A percentile compares a stretch with the other conserved stretches of the same genome.
Evolutionary conservation across 2,113 vertebrate genomes (phyloP).

Genomic region (Paradisaea rubra): DNA sequence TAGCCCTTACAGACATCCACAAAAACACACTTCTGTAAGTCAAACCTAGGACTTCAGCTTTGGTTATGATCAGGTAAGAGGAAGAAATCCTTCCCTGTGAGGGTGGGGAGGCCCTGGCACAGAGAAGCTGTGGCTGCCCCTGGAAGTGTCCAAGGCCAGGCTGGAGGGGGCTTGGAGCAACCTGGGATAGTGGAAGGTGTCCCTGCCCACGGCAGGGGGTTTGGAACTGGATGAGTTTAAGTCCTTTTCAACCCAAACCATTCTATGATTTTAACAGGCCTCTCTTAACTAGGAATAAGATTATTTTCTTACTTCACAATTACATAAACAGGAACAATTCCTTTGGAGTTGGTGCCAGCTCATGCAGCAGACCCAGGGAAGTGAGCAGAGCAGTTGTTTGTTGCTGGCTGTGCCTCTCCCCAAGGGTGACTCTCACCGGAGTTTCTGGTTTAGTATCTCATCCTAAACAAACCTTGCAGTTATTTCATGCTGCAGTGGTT

Average conservation of each 20-base stretch:
- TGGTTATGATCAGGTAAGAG: background rate
- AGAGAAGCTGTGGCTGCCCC: background rate
- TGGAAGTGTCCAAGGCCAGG: background rate
- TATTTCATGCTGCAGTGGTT: background rate
- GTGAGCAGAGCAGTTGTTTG: background rate
- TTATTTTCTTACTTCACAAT: background rate
- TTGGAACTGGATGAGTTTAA: background rate
- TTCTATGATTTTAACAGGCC: background rate
- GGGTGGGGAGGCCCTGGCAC: background rate
- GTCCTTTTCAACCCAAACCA: background rate
- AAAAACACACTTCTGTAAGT: background rate
- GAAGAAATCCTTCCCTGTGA: background rate
- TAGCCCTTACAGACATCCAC: background rate
- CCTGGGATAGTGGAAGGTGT: background rate
- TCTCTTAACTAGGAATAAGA: background rate
- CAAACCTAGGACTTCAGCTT: background rate
- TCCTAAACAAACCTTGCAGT: background rate
- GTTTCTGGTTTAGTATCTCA: background rate
- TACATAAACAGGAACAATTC: background rate
- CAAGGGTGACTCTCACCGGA: background rate
- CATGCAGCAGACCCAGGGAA: background rate
- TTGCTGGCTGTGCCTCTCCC: background rate
- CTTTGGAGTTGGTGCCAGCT: background rate
- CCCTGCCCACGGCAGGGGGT: background rate
- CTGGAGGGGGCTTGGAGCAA: fast-evolving